Percentiles rank a stretch among this genome's conserved stretches.
Evolutionary conservation across 2,797 vertebrate genomes (phyloP).

Genomic region (Argentina silus): DNA sequence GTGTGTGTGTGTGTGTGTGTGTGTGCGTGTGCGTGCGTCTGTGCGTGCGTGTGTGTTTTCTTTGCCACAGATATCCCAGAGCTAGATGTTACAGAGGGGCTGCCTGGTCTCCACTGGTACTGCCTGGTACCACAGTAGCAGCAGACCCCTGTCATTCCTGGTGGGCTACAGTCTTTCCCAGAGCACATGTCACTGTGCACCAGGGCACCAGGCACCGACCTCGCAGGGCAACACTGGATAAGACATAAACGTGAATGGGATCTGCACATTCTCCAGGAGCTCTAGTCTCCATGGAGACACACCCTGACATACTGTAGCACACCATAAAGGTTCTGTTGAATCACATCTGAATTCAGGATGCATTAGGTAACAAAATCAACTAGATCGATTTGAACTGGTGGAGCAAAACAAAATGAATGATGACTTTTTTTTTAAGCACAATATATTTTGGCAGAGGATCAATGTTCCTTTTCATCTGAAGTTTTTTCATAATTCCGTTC

Average conservation of each 20-base stretch:
- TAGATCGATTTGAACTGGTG: too few species aligned
- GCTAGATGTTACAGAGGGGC: conserved; percentile 56
- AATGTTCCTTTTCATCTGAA: too few species aligned
- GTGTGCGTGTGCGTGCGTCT: conserved; percentile 16
- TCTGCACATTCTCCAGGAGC: conserved; percentile 27
- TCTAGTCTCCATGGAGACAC: background rate
- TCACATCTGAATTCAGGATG: background rate
- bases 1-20: conserved; percentile 12
- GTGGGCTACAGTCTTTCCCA: conserved; percentile 33
- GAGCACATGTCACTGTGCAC: conserved; percentile 39
- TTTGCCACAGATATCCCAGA: conserved; percentile 43
- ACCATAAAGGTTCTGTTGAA: background rate
- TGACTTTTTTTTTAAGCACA: too few species aligned
- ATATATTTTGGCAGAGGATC: too few species aligned
- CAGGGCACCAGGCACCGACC: conserved; percentile 56
- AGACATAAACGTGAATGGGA: conserved; percentile 53
- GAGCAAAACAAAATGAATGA: too few species aligned
- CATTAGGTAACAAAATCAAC: background rate
- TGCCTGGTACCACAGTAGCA: conserved; percentile 61
- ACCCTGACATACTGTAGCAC: background rate
- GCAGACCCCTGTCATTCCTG: conserved; percentile 55
- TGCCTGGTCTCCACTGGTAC: conserved; percentile 56
- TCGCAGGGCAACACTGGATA: conserved; percentile 31
- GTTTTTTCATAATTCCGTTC: too few species aligned
- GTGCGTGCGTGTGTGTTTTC: conserved; percentile 46